A percentile compares a stretch with the other conserved stretches of the same genome.
phyloP scores from a whole-genome alignment of 2,888 invertebrate genomes.

The Lapara coniferarum region DNA sequence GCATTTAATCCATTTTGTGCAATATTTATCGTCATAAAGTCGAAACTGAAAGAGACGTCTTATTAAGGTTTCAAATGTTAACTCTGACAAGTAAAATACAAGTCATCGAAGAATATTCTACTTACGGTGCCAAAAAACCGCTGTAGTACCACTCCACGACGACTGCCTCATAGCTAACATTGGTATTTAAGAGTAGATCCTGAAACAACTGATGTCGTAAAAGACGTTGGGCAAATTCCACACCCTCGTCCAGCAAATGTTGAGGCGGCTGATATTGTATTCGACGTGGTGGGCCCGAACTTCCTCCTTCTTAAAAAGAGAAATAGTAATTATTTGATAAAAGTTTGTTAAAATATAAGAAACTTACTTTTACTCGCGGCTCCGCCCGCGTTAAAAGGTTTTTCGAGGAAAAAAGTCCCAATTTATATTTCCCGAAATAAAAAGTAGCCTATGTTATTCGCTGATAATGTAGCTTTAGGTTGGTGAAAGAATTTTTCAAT shows the following conservation, averaged over 20 bases:
- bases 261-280: constrained; percentile 40
- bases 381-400: no score
- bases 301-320: background rate
- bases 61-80: background rate
- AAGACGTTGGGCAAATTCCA: constrained; percentile 41
- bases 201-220: constrained; percentile 52
- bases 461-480: no score
- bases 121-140: constrained; percentile 63
- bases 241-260: constrained; percentile 44
- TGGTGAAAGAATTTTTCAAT: no score
- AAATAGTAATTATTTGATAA: background rate
- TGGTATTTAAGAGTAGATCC: constrained; percentile 46
- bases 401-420: no score
- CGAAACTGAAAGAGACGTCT: background rate
- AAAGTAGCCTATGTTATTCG: no score
- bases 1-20: no score
- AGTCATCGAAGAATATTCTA: constrained; percentile 19
- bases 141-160: constrained; percentile 61
- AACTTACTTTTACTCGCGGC: no score
- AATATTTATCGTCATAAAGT: background rate
- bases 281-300: constrained; percentile 31
- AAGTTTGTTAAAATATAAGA: no score
- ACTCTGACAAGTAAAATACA: no score
- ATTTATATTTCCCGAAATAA: no score
- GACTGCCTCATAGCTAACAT: constrained; percentile 51